A percentile compares a stretch with the other conserved stretches of the same genome.
Conservation (phyloP, 2,113 vertebrate genomes). For the Epinephelus fuscoguttatus region DNA sequence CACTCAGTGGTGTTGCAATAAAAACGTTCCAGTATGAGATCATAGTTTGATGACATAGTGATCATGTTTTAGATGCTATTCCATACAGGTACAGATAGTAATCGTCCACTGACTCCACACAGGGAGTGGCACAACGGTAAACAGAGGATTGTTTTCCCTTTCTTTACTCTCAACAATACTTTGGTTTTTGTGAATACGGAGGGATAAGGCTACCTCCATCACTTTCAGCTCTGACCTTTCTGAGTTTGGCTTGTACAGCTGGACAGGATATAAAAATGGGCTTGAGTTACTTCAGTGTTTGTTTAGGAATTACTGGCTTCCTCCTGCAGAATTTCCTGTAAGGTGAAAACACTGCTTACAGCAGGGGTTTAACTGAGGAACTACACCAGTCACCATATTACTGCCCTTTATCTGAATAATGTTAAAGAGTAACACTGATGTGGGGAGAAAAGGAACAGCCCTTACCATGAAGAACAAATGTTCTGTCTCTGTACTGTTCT, state of each 20-base stretch:
- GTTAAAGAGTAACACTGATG: background rate
- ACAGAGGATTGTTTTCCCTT: background rate
- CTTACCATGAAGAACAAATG: no score
- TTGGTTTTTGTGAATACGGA: background rate
- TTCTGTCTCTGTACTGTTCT: no score
- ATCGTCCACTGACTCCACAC: background rate
- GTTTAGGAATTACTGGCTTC: background rate
- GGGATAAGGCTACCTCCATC: background rate
- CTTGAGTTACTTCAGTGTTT: constrained; percentile 12
- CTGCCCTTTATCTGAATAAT: background rate
- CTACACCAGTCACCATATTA: no score
- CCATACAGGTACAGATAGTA: no score
- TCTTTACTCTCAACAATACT: background rate
- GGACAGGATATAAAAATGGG: background rate
- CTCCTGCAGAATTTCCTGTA: background rate
- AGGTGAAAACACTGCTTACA: background rate
- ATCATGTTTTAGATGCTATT: background rate
- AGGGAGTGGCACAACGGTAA: background rate
- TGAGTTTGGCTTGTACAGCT: background rate
- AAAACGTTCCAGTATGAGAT: background rate
- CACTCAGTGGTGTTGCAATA: background rate
- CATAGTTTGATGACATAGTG: background rate
- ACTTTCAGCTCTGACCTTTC: background rate
- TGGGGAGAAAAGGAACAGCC: background rate
- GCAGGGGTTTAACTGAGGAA: background rate